Percentiles rank a stretch among this genome's conserved stretches.
phyloP scores from a whole-genome alignment of 1,140 invertebrate species.

The Archegozetes longisetosus region DNA sequence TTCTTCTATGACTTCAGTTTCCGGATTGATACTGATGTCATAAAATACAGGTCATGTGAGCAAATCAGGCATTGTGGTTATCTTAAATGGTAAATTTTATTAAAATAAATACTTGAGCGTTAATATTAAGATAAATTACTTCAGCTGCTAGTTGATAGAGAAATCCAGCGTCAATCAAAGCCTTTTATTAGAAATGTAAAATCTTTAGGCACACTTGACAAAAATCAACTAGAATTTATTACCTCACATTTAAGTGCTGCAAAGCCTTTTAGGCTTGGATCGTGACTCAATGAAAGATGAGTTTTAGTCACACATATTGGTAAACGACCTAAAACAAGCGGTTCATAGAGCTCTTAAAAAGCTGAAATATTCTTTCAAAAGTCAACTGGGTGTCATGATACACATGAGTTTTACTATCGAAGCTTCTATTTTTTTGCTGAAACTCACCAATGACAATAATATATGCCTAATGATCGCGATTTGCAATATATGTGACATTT shows the following conservation, averaged over 20 bases:
- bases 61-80: constrained; percentile 83
- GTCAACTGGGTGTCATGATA: no score
- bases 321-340: constrained; percentile 60
- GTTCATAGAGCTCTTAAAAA: constrained; percentile 8
- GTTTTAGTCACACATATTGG: constrained; percentile 99
- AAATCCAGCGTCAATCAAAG: constrained; percentile 88
- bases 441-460: no score
- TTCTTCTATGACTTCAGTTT: constrained; percentile 75
- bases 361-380: no score
- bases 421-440: no score
- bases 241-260: neutral
- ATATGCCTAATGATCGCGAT: no score
- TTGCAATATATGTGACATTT: no score
- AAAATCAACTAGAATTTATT: neutral
- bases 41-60: constrained; percentile 88
- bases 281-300: constrained; percentile 75
- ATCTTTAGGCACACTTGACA: constrained; percentile 71
- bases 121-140: constrained; percentile 31
- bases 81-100: constrained; percentile 29
- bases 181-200: constrained; percentile 71
- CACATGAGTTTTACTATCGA: no score
- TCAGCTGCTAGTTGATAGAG: constrained; percentile 82
- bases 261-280: constrained; percentile 54
- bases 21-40: constrained; percentile 85
- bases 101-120: neutral